These are phyloP conservation scores for Larimichthys polyactis DNA, from an alignment of 2,113 vertebrate genomes.

Conservation along the genomic window DNA sequence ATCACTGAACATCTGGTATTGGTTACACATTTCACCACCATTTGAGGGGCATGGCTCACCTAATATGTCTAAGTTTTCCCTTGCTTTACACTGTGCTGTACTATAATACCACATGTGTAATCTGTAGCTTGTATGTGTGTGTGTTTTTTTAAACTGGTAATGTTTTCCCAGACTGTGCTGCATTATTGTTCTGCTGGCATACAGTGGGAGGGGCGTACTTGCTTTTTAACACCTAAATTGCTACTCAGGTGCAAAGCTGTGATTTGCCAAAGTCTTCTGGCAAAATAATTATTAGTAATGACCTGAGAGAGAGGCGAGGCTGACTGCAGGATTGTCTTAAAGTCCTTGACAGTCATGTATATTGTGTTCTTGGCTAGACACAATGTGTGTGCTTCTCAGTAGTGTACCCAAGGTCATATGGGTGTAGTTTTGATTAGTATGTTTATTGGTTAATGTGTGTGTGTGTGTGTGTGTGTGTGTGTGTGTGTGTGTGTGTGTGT, in stretches of 20 bases:
- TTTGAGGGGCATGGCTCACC: conserved; percentile 77
- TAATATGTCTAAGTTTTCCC: conserved; percentile 15
- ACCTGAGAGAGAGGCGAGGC: not conserved
- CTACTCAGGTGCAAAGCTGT: conserved; percentile 22
- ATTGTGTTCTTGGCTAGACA: conserved; percentile 27
- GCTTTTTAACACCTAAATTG: conserved; percentile 21
- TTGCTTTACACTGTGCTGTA: conserved; percentile 21
- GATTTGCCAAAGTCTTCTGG: conserved; percentile 16
- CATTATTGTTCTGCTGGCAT: conserved; percentile 32
- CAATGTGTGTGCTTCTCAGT: conserved; percentile 19
- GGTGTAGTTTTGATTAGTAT: conserved; percentile 35
- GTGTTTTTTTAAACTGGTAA: not conserved
- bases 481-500: conserved; percentile 51
- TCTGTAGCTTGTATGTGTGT: conserved; percentile 32
- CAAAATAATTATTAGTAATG: not conserved
- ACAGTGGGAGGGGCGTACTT: conserved; percentile 35
- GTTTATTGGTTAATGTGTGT: conserved; percentile 24
- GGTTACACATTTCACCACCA: conserved; percentile 68
- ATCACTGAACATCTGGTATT: conserved; percentile 53
- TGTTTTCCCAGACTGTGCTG: conserved; percentile 29
- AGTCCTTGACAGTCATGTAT: conserved; percentile 14
- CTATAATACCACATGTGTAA: conserved; percentile 20
- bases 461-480: conserved; percentile 36
- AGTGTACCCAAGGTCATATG: conserved; percentile 37
- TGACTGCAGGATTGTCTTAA: conserved; percentile 10